Evolutionary conservation across 2,888 invertebrate species (phyloP).

Genomic region (Odontothrips loti): DNA sequence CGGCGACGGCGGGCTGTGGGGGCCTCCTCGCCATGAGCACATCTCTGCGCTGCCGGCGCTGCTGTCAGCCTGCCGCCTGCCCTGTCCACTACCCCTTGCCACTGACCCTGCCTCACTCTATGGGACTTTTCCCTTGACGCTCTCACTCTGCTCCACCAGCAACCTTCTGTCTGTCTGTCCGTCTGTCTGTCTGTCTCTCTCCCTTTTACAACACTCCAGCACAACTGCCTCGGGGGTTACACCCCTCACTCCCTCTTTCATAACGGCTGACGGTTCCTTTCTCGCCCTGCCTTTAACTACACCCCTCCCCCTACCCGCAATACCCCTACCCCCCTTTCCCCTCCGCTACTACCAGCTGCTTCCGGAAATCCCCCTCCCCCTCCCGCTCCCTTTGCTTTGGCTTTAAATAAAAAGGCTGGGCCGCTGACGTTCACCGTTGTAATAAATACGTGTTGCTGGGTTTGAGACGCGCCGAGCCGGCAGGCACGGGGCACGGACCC

Average conservation of each 20-base stretch:
- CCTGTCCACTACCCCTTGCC: background rate
- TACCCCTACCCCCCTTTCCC: background rate
- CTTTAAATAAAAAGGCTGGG: background rate
- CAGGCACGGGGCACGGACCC: background rate
- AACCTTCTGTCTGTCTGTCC: background rate
- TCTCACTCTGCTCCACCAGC: too few species aligned
- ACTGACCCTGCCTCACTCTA: background rate
- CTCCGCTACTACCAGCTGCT: background rate
- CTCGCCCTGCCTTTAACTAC: too few species aligned
- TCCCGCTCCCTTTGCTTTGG: background rate
- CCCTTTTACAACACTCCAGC: background rate
- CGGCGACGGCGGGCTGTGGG: too few species aligned
- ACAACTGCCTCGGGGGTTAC: too few species aligned
- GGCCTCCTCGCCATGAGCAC: too few species aligned
- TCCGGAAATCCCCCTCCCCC: background rate
- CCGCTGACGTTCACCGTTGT: background rate
- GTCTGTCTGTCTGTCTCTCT: background rate
- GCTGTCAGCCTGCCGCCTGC: too few species aligned
- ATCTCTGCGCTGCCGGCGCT: too few species aligned
- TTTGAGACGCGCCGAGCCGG: background rate
- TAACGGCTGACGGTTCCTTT: background rate
- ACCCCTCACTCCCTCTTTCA: too few species aligned
- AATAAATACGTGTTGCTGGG: slow-evolving; percentile 20
- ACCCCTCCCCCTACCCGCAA: background rate
- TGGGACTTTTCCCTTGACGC: background rate